Evolutionary conservation across 2,888 invertebrate genomes (phyloP).

Genomic region (Arrhopalites spinosus): DNA sequence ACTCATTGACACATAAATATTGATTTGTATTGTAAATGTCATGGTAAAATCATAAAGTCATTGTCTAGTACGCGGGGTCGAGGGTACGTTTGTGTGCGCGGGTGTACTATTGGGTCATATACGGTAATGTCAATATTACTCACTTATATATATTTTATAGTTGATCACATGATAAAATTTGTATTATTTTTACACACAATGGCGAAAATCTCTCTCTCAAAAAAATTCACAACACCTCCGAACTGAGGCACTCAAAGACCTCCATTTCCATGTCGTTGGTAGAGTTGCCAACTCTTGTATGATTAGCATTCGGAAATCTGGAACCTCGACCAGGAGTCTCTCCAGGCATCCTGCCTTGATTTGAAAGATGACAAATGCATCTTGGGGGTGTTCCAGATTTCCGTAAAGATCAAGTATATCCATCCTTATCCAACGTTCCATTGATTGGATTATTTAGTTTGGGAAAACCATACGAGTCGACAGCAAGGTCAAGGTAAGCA

Average conservation of each 20-base stretch:
- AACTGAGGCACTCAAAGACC: slow-evolving; percentile 35
- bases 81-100: too few relatives aligned
- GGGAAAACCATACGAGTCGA: slow-evolving; percentile 41
- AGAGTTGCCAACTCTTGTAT: neutral
- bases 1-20: too few relatives aligned
- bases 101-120: too few relatives aligned
- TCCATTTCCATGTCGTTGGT: slow-evolving; percentile 34
- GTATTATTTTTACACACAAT: too few relatives aligned
- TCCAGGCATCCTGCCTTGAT: neutral
- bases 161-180: too few relatives aligned
- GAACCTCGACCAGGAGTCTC: neutral
- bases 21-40: too few relatives aligned
- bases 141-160: too few relatives aligned
- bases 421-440: slow-evolving; percentile 24
- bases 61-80: too few relatives aligned
- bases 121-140: too few relatives aligned
- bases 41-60: too few relatives aligned
- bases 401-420: slow-evolving; percentile 34
- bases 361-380: neutral
- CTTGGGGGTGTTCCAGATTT: neutral
- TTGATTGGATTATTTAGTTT: slow-evolving; percentile 16
- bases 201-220: too few relatives aligned
- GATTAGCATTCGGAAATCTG: neutral
- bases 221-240: slow-evolving; percentile 28
- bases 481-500: slow-evolving; percentile 34